A percentile compares a stretch with the other conserved stretches of the same genome.
phyloP scores from a whole-genome alignment of 2,888 invertebrate species.

The Villa cingulata region DNA sequence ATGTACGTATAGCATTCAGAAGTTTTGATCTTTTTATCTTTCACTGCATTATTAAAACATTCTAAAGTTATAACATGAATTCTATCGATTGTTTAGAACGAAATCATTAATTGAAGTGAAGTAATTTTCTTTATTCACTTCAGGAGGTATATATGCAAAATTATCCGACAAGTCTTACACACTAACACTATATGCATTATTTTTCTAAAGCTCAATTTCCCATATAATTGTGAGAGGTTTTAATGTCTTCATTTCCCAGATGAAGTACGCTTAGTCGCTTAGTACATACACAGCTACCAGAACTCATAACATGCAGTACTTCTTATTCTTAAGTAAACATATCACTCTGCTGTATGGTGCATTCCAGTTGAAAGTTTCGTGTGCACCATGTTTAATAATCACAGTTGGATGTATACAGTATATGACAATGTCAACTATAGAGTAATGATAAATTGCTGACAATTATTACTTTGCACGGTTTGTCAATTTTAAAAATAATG shows the following conservation, averaged over 20 bases:
- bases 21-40: too few relatives aligned
- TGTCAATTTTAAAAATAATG: background rate
- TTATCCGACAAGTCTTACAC: background rate
- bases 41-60: background rate
- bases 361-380: background rate
- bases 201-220: background rate
- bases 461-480: background rate
- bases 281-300: too few relatives aligned
- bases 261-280: too few relatives aligned
- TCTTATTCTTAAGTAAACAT: too few relatives aligned
- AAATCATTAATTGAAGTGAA: background rate
- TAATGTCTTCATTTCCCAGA: constrained; percentile 7
- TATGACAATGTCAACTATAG: constrained; percentile 3
- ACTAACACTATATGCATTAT: too few relatives aligned
- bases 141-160: background rate
- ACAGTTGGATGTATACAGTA: constrained; percentile 7
- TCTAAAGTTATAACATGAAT: background rate
- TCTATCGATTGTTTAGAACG: background rate
- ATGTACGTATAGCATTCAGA: too few relatives aligned
- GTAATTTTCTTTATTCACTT: background rate
- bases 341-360: too few relatives aligned
- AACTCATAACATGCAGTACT: too few relatives aligned
- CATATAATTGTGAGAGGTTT: background rate
- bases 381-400: background rate
- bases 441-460: constrained; percentile 3